Evolutionary conservation across 2,888 invertebrate species (phyloP), one percentile per base, ranked within the genome.

Genomic region (Drosophila conformis): DNA sequence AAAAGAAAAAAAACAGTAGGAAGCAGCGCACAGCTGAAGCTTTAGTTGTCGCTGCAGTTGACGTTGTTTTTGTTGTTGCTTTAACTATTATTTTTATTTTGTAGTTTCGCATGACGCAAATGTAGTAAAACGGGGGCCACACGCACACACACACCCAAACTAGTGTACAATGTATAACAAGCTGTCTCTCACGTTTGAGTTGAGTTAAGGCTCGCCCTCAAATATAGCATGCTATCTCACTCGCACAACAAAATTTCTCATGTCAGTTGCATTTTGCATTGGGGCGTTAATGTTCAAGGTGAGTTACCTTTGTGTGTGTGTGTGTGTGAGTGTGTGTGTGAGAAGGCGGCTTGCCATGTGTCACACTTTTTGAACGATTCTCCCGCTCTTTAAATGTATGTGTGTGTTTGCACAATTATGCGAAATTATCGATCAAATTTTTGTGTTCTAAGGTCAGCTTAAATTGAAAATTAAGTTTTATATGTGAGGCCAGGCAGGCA

Each of bases 231-330:
- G 56, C 65, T 56, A 42, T 83, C 76, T 76, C 74, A 35, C 69
- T 85, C 53, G 36, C 71, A 63, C 79, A 57, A 56, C 48, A 51
- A 77, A 15, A 75, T 79, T 79, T 82, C 75, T 35, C 78, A 83
- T 83, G 81, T 79, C 88, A 78, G 76, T 79, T 90, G 90, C 87
- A 87, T 76, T 80, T 83, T 89, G 83, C 83, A 87, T 86, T 83
- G 86, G 86, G 84, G 78, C 90, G 88, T 86, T 90, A 86, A 87
- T 91, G 85, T 91, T 92, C 91, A 91, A 91, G 91, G 91, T 92
- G 91, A 91, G 83, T 76, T 82, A 64, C 64, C 67, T 67, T 13
- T 49, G 42, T 67, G 27, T 73, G 48, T 21, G 21, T 21, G 21
- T 75, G 59, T 65, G 51, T 52, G 51, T 64, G 27, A 72, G 48